Evolutionary conservation across 2,113 vertebrate genomes (phyloP).

Genomic region (Sapayoa aenigma): DNA sequence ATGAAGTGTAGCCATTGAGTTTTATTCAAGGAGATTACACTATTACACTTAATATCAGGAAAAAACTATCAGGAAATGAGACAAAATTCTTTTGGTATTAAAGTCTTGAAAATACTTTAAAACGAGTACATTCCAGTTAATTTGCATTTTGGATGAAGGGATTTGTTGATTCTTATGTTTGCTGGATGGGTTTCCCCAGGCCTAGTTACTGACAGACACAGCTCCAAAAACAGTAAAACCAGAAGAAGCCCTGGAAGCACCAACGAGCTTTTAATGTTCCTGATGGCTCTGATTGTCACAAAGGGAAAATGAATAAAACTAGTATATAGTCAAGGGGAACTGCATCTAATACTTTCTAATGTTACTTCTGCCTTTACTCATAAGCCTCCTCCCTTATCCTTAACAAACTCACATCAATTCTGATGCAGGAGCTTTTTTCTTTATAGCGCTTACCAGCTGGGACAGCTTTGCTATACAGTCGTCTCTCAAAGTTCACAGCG

Average conservation of each 20-base stretch:
- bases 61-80: not conserved
- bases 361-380: not conserved
- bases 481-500: too few relatives aligned
- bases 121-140: not conserved
- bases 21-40: not conserved
- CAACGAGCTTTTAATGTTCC: not conserved
- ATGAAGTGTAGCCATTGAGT: not conserved
- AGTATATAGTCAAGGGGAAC: not conserved
- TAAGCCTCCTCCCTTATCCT: not conserved
- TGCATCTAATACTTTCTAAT: not conserved
- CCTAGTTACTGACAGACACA: not conserved
- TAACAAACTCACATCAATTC: not conserved
- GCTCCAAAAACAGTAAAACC: not conserved
- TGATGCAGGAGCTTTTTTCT: not conserved
- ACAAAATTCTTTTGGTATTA: not conserved
- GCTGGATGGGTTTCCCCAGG: not conserved
- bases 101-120: not conserved
- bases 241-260: not conserved
- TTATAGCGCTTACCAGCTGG: not conserved
- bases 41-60: not conserved
- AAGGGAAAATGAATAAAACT: not conserved
- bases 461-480: too few relatives aligned
- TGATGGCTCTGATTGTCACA: not conserved
- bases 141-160: not conserved
- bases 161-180: not conserved